Evolutionary conservation across 2,888 invertebrate genomes (phyloP).

Genomic region (Itoplectis maculator): DNA sequence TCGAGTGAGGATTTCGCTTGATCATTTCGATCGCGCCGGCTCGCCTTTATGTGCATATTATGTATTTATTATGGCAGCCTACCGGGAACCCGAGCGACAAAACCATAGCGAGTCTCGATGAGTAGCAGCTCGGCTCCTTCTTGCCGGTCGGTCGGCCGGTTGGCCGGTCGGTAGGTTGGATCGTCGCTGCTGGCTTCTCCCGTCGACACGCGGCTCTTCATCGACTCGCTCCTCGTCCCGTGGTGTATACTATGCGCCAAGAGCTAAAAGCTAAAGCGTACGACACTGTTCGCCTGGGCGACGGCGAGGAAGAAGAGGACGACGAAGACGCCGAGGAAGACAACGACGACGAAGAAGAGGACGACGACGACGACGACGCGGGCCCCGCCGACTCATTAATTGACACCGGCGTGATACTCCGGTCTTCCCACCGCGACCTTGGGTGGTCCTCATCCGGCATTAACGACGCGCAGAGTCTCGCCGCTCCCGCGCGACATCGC

Average conservation of each 20-base stretch:
- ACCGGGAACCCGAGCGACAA: slow-evolving; percentile 83
- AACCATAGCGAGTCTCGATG: slow-evolving; percentile 76
- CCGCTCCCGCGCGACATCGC: slow-evolving; percentile 46
- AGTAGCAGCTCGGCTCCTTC: slow-evolving; percentile 62
- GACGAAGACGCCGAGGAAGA: slow-evolving; percentile 44
- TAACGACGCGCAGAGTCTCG: slow-evolving; percentile 70
- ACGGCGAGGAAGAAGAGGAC: slow-evolving; percentile 47
- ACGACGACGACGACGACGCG: slow-evolving; percentile 43
- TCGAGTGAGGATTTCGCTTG: slow-evolving; percentile 77
- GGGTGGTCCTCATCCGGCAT: slow-evolving; percentile 81
- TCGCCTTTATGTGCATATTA: slow-evolving; percentile 84
- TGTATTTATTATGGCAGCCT: slow-evolving; percentile 84
- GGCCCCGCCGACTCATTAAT: slow-evolving; percentile 81
- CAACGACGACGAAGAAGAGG: slow-evolving; percentile 46
- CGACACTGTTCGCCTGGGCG: slow-evolving; percentile 26
- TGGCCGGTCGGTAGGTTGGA: too few species aligned
- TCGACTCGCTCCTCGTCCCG: slow-evolving; percentile 47
- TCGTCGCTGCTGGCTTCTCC: slow-evolving; percentile 19
- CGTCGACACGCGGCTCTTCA: slow-evolving; percentile 31
- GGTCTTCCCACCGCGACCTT: slow-evolving; percentile 80
- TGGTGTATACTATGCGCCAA: slow-evolving; percentile 27
- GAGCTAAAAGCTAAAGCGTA: too few species aligned
- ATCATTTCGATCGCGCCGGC: slow-evolving; percentile 83
- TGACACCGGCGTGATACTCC: slow-evolving; percentile 83
- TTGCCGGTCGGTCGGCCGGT: slow-evolving; percentile 59